These are phyloP conservation scores for Dolichomitus sp. DNA, from an alignment of 2,888 invertebrate species.

Conservation along the genomic window DNA sequence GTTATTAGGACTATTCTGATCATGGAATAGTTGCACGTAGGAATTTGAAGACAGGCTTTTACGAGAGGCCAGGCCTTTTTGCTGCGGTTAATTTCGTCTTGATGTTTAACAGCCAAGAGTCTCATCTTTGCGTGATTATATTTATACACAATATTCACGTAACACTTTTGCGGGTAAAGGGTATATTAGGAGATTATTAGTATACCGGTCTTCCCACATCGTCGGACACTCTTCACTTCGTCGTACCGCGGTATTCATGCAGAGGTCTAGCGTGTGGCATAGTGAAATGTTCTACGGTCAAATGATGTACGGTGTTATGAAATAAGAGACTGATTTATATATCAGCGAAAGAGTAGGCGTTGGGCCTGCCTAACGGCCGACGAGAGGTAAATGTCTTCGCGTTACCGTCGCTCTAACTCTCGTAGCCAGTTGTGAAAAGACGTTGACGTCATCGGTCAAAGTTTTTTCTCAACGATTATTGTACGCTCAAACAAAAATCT, in stretches of 20 bases:
- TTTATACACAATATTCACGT: background rate
- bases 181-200: slow-evolving; percentile 36
- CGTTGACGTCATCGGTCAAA: slow-evolving; percentile 36
- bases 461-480: background rate
- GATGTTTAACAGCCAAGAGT: slow-evolving; percentile 13
- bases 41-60: slow-evolving; percentile 24
- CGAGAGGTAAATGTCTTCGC: slow-evolving; percentile 26
- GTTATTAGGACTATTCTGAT: background rate
- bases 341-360: slow-evolving; percentile 30
- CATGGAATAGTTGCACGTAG: background rate
- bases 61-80: slow-evolving; percentile 9
- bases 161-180: slow-evolving; percentile 17
- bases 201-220: slow-evolving; percentile 28
- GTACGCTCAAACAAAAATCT: too few relatives aligned
- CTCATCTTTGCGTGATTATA: slow-evolving; percentile 18
- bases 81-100: slow-evolving; percentile 11
- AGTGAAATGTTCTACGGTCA: slow-evolving; percentile 45
- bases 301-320: slow-evolving; percentile 55
- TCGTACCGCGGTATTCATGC: slow-evolving; percentile 24
- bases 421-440: slow-evolving; percentile 11
- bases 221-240: slow-evolving; percentile 8
- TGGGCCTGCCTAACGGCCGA: slow-evolving; percentile 1
- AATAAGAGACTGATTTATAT: slow-evolving; percentile 61
- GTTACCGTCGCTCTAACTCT: background rate
- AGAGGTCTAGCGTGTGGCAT: background rate